These are phyloP conservation scores for Gortyna flavago DNA, from an alignment of 2,888 invertebrate species.

Conservation along the genomic window DNA sequence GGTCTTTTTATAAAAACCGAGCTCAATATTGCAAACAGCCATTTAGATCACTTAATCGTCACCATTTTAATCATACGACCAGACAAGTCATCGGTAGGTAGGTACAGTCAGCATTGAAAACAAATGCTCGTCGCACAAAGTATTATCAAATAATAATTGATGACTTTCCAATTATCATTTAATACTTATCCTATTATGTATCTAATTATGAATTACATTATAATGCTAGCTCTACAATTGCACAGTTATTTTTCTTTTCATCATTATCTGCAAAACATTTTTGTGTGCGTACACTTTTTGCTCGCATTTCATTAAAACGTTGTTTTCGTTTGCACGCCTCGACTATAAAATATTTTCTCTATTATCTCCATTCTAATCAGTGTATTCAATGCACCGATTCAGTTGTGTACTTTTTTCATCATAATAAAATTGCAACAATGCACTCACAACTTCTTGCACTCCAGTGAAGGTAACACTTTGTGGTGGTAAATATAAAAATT, in stretches of 20 bases:
- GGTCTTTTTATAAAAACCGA: no score
- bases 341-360: conserved; percentile 63
- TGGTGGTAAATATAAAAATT: conserved; percentile 48
- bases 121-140: conserved; percentile 1
- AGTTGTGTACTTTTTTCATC: conserved; percentile 62
- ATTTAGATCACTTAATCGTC: neutral
- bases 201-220: conserved; percentile 2
- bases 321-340: conserved; percentile 60
- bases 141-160: neutral
- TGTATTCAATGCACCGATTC: conserved; percentile 59
- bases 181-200: conserved; percentile 18
- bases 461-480: conserved; percentile 31
- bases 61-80: neutral
- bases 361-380: conserved; percentile 68
- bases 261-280: conserved; percentile 47
- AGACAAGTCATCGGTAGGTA: neutral
- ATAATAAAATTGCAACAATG: conserved; percentile 67
- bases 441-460: conserved; percentile 52
- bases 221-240: conserved; percentile 14
- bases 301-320: conserved; percentile 51
- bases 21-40: neutral
- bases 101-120: conserved; percentile 11
- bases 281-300: conserved; percentile 54
- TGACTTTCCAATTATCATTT: neutral
- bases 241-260: conserved; percentile 34